Evolutionary conservation across 1,140 invertebrate genomes (phyloP).

Genomic region (Penaeus indicus): DNA sequence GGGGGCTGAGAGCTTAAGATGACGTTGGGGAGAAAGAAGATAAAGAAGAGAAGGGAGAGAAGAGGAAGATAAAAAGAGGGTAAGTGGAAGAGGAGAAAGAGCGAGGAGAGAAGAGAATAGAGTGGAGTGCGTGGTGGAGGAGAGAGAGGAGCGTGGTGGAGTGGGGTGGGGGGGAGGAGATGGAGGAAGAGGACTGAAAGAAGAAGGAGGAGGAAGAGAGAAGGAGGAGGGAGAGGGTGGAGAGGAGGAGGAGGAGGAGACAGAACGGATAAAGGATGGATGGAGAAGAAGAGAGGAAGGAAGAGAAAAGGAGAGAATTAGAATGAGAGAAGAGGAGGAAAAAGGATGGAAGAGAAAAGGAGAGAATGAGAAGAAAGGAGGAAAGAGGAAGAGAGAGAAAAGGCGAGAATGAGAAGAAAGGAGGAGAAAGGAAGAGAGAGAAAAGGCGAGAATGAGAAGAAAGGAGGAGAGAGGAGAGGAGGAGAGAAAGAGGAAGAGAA

Average conservation of each 20-base stretch:
- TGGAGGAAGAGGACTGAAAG: no score
- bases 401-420: neutral
- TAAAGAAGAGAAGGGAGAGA: neutral
- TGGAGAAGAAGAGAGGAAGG: neutral
- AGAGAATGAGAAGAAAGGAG: neutral
- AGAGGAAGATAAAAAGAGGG: neutral
- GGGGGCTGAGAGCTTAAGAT: no score
- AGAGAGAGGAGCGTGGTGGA: no score
- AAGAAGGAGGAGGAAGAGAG: no score
- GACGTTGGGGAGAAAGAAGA: neutral
- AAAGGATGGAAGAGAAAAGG: neutral
- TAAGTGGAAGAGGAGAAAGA: neutral
- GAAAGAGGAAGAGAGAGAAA: neutral
- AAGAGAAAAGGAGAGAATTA: slow-evolving; percentile 1
- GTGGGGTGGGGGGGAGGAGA: no score
- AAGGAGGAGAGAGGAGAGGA: neutral
- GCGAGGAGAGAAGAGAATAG: neutral
- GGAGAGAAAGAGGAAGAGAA: neutral
- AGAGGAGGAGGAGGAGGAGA: no score
- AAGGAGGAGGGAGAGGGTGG: neutral
- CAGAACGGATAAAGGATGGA: neutral
- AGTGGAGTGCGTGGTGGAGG: neutral
- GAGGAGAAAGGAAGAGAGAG: neutral
- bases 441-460: neutral
- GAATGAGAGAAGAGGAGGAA: neutral